Percentiles rank a stretch among this genome's conserved stretches.
Evolutionary conservation across 2,113 vertebrate genomes (phyloP).

Genomic region (Helogale parvula): DNA sequence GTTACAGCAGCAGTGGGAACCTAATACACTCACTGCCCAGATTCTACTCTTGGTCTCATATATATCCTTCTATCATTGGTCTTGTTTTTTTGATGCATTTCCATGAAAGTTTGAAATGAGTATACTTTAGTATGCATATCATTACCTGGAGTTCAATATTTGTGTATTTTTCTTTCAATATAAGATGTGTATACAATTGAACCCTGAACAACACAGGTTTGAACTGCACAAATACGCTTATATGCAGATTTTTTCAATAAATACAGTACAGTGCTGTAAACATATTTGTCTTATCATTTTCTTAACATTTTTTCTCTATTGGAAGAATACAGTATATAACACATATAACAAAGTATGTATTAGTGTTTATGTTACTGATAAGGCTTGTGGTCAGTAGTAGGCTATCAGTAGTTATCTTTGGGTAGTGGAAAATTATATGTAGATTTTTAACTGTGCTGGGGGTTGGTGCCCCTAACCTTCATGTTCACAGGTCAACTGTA

Average conservation of each 20-base stretch:
- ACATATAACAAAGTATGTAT: neutral
- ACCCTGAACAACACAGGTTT: neutral
- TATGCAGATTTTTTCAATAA: neutral
- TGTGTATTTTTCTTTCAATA: neutral
- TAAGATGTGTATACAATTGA: neutral
- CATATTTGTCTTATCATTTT: neutral
- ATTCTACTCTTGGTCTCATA: neutral
- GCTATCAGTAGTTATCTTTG: neutral
- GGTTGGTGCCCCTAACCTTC: neutral
- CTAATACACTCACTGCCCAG: neutral
- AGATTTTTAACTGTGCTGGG: neutral
- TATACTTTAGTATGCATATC: neutral
- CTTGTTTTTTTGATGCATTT: neutral
- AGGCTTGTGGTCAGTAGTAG: neutral
- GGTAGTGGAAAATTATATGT: neutral
- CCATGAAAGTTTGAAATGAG: neutral
- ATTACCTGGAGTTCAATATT: neutral
- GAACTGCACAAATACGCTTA: neutral
- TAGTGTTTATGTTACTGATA: neutral
- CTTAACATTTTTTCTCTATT: neutral
- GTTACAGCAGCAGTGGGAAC: neutral
- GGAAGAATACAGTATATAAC: neutral
- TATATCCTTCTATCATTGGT: neutral
- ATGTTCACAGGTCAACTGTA: neutral
- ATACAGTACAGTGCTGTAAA: neutral